phyloP scores from a whole-genome alignment of 2,888 invertebrate species.

The Vesta saturnalis region DNA sequence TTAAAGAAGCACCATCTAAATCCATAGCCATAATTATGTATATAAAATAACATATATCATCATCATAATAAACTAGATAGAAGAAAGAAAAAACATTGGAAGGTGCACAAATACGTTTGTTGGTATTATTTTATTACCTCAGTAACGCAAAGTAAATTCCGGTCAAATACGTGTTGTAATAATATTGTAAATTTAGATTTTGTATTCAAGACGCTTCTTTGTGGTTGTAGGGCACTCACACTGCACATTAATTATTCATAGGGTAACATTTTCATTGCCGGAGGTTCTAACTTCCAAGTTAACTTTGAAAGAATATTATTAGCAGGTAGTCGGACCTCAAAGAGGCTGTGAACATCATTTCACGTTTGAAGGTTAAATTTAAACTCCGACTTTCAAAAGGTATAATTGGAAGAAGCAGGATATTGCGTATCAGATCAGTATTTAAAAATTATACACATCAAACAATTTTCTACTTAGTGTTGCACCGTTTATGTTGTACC shows the following conservation, averaged over 20 bases:
- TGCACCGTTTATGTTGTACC: too few species aligned
- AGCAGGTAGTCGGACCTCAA: constrained; percentile 43
- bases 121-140: constrained; percentile 27
- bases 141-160: constrained; percentile 32
- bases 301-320: constrained; percentile 38
- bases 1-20: too few species aligned
- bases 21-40: too few species aligned
- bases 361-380: constrained; percentile 37
- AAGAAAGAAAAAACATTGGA: too few species aligned
- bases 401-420: too few species aligned
- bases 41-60: too few species aligned
- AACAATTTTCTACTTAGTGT: too few species aligned
- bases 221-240: constrained; percentile 40
- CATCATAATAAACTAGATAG: too few species aligned
- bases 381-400: constrained; percentile 2
- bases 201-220: constrained; percentile 15
- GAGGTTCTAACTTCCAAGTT: constrained; percentile 43
- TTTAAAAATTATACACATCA: background rate
- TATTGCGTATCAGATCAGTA: too few species aligned
- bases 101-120: too few species aligned
- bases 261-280: constrained; percentile 13
- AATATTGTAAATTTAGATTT: constrained; percentile 4
- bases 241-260: constrained; percentile 47
- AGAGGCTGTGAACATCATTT: constrained; percentile 25
- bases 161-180: constrained; percentile 39